Percentiles rank a stretch among this genome's conserved stretches.
These are phyloP conservation scores for Cariama cristata DNA, from an alignment of 2,113 vertebrate genomes.

Conservation along the genomic window DNA sequence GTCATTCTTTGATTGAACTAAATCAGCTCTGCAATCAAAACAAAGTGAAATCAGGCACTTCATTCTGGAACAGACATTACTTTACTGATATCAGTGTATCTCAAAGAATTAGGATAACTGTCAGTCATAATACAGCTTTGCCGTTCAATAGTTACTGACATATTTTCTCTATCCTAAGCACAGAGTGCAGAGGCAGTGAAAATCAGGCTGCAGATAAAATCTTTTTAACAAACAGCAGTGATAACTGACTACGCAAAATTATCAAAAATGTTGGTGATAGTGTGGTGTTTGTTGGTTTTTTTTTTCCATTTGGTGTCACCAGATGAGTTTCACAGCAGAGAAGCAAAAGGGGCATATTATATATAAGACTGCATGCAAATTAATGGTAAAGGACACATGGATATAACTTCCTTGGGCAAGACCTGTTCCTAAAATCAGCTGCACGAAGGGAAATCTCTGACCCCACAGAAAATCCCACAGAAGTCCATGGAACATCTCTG, in stretches of 20 bases:
- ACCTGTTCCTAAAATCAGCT: background rate
- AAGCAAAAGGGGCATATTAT: background rate
- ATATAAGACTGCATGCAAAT: background rate
- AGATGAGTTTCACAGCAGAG: background rate
- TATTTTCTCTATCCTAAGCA: conserved; percentile 3
- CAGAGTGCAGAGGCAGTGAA: background rate
- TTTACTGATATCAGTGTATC: background rate
- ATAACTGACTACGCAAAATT: background rate
- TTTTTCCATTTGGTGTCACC: background rate
- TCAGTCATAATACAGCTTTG: background rate
- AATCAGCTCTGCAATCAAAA: conserved; percentile 22
- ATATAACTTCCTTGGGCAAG: background rate
- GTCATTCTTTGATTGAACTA: conserved; percentile 6
- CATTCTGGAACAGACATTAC: background rate
- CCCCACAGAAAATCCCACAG: background rate
- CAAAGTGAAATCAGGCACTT: conserved; percentile 23
- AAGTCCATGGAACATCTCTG: background rate
- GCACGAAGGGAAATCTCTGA: background rate
- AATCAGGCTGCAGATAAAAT: background rate
- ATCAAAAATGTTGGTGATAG: background rate
- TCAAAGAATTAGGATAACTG: conserved; percentile 35
- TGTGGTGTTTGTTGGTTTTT: background rate
- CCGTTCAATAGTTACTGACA: conserved; percentile 2
- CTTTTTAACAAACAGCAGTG: background rate
- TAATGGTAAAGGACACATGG: background rate